Base-by-base conservation (phyloP, 2,113 vertebrate species). In the Oryzias javanicus region DNA sequence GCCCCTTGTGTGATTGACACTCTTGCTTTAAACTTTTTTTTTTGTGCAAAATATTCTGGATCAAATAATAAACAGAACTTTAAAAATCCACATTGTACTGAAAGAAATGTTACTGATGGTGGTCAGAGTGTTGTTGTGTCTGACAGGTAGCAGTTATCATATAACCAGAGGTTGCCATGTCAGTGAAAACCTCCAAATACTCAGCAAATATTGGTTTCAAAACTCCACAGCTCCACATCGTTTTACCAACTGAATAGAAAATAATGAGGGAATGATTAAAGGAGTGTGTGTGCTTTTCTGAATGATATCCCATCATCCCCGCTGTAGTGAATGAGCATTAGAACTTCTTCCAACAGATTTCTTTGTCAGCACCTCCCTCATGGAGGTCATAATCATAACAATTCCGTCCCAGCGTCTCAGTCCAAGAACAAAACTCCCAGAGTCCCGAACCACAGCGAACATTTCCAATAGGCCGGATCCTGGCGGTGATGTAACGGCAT, bases 391-490 rank as follows among this genome's bases (percentile, higher is more conserved):
- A 69, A 79, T 78, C 69, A 52, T 60, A 64, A 25, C 0, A 15
- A 72, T 44, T 74, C 35, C 12, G 35, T 35, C 35, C 12, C 8
- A 3, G 35, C 35, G 10, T 12, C 35, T 35, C 35, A 13, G 35
- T 12, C 35, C 35, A 35, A 35, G 35, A 35, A 78, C 84, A 78
- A 82, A 73, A 79, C 79, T 78, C 86, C 81, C 86, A 79, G 73
- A 72, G 67, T 67, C 79, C 74, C 7, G n/a, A 76, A 88, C 85
- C 86, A 66, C 87, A 60, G 57, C 66, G 70, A 90, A 79, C 88
- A 88, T 83, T 91, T 91, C 89, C 91, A 91, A 83, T 86, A 91
- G 91, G 90, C 84, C 66, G 1, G 1, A 44, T 69, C 78, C 77
- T 84, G 81, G 71, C 51, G 64, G 74, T 90, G 89, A 90, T 86